Percentiles rank a stretch among this genome's conserved stretches.
Evolutionary conservation across 2,113 vertebrate genomes (phyloP).

Genomic region (Oreocharis arfaki): DNA sequence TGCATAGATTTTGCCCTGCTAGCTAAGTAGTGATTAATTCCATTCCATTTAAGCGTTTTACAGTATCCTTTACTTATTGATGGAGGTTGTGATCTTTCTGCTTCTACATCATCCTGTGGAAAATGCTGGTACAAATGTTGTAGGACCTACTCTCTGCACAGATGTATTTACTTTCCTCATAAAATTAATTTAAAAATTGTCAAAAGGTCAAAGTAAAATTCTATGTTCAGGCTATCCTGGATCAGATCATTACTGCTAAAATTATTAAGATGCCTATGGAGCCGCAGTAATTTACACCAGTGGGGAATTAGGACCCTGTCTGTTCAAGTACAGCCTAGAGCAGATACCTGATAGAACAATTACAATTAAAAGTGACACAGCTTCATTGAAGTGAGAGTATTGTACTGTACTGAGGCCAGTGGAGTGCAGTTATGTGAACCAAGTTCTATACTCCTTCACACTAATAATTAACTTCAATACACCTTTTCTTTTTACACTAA

Average conservation of each 20-base stretch:
- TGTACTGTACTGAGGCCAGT: not conserved
- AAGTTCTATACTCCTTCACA: not conserved
- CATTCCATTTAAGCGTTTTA: not conserved
- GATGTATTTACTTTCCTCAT: not conserved
- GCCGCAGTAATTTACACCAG: not conserved
- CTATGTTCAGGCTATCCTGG: not conserved
- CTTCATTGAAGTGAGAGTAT: not conserved
- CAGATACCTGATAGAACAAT: not conserved
- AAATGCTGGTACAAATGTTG: not conserved
- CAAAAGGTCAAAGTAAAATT: not conserved
- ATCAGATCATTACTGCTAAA: not conserved
- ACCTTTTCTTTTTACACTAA: not conserved
- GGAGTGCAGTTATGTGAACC: not conserved
- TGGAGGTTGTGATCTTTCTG: not conserved
- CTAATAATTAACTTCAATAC: not conserved
- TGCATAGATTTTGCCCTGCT: not conserved
- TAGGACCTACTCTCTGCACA: not conserved
- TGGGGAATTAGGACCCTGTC: not conserved
- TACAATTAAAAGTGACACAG: not conserved
- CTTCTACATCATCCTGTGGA: not conserved
- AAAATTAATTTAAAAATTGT: not conserved
- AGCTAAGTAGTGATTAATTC: not conserved
- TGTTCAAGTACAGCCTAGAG: not conserved
- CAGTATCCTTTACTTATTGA: not conserved
- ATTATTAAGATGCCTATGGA: not conserved